phyloP scores from a whole-genome alignment of 2,888 invertebrate species.

The Dinocampus coccinellae region DNA sequence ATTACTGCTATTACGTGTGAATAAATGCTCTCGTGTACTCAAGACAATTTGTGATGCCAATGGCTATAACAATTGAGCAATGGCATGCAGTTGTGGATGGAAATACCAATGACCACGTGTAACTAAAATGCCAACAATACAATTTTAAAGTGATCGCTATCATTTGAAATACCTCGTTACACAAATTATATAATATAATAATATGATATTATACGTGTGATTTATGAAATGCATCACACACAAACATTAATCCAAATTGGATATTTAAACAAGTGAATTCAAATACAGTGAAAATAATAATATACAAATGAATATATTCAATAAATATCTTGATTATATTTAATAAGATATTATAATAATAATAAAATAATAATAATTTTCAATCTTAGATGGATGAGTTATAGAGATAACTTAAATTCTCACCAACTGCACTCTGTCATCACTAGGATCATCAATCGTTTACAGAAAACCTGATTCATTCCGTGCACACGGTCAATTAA shows the following conservation, averaged over 20 bases:
- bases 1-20: conserved; percentile 37
- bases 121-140: neutral
- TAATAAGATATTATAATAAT: neutral
- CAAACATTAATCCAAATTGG: neutral
- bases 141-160: conserved; percentile 38
- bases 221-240: neutral
- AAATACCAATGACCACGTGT: conserved; percentile 6
- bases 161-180: conserved; percentile 46
- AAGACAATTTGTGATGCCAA: conserved; percentile 24
- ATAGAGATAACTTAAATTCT: neutral
- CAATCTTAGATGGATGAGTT: neutral
- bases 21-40: conserved; percentile 27
- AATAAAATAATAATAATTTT: neutral
- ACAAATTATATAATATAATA: conserved; percentile 45
- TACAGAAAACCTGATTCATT: neutral
- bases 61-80: conserved; percentile 17
- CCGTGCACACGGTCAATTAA: neutral
- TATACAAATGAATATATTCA: neutral
- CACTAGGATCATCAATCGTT: neutral
- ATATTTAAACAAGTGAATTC: neutral
- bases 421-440: neutral
- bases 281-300: neutral
- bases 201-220: conserved; percentile 35
- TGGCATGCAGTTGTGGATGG: conserved; percentile 10
- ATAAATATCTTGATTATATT: neutral